phyloP scores from a whole-genome alignment of 92 coral and sea anemone genomes.

The Parazoanthus darwini region DNA sequence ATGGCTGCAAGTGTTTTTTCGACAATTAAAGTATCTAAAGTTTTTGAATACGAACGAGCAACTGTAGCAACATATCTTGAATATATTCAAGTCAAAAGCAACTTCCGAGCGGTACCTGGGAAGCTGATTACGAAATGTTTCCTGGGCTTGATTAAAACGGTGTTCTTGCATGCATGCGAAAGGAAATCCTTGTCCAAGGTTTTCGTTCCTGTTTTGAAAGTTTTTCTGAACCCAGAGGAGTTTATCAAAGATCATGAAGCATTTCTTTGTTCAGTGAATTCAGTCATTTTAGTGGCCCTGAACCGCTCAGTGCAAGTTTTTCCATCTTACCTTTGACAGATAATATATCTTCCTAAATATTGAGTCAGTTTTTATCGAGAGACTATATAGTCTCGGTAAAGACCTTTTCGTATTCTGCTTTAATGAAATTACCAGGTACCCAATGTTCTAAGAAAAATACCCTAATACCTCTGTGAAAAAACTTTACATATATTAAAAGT shows the following conservation, averaged over 20 bases:
- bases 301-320: too few relatives aligned
- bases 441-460: not conserved
- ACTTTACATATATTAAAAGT: too few relatives aligned
- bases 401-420: not conserved
- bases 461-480: too few relatives aligned
- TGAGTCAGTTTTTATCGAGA: not conserved
- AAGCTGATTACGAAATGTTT: not conserved
- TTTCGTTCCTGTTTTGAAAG: too few relatives aligned
- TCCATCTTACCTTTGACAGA: too few relatives aligned
- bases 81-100: not conserved
- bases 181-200: too few relatives aligned
- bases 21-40: too few relatives aligned
- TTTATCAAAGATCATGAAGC: too few relatives aligned
- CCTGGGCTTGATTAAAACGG: not conserved
- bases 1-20: too few relatives aligned
- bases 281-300: too few relatives aligned
- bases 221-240: too few relatives aligned
- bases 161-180: not conserved
- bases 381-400: not conserved
- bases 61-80: not conserved
- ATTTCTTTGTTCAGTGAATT: too few relatives aligned
- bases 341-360: not conserved
- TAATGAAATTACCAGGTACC: not conserved
- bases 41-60: not conserved
- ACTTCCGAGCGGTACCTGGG: not conserved